phyloP scores from a whole-genome alignment of 2,888 invertebrate genomes.

The Andricus quercusramuli region DNA sequence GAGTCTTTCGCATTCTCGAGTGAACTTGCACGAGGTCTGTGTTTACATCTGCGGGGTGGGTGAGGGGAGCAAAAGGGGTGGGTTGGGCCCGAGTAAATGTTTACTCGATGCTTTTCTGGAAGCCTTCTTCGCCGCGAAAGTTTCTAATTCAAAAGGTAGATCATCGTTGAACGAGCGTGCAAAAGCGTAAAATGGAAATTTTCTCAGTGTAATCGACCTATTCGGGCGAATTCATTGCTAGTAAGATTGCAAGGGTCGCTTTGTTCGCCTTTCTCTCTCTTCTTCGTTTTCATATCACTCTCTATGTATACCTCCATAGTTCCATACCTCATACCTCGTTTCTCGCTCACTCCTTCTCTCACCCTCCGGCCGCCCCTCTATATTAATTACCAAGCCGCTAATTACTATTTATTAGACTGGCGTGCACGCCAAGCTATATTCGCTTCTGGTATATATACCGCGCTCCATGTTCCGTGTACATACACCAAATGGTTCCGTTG shows the following conservation, averaged over 20 bases:
- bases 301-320: neutral
- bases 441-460: neutral
- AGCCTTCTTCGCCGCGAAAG: constrained; percentile 22
- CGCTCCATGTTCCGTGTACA: neutral
- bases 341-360: constrained; percentile 28
- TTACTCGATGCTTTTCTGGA: constrained; percentile 26
- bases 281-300: neutral
- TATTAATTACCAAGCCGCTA: constrained; percentile 65
- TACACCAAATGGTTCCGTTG: constrained; percentile 36
- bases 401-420: constrained; percentile 64
- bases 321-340: no score
- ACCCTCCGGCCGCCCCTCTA: constrained; percentile 46
- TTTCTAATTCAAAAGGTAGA: constrained; percentile 36
- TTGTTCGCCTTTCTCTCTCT: constrained; percentile 16
- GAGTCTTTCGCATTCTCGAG: constrained; percentile 31
- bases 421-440: constrained; percentile 48
- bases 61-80: neutral
- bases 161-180: constrained; percentile 25
- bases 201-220: constrained; percentile 35
- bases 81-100: constrained; percentile 19
- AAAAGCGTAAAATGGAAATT: constrained; percentile 35
- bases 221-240: constrained; percentile 36
- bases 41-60: constrained; percentile 20
- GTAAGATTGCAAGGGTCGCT: constrained; percentile 16
- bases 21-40: constrained; percentile 38